phyloP scores from a whole-genome alignment of 2,113 vertebrate genomes.

The Rissa tridactyla region DNA sequence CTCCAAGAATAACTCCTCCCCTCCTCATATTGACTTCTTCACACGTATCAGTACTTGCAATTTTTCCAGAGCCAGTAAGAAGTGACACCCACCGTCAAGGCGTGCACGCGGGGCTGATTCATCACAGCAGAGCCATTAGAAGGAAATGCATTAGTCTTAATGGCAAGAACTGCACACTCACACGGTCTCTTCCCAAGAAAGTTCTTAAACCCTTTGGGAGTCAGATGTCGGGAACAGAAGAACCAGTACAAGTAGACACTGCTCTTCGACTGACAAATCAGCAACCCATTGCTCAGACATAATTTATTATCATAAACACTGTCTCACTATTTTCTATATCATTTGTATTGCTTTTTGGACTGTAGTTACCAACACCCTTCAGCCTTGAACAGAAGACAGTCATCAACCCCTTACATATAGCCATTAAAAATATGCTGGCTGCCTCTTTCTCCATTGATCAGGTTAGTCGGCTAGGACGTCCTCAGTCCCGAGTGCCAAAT shows the following conservation, averaged over 20 bases:
- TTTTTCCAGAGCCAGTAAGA: conserved; percentile 14
- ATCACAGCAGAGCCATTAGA: conserved; percentile 41
- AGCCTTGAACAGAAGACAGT: background rate
- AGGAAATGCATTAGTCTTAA: conserved; percentile 58
- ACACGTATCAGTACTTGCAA: background rate
- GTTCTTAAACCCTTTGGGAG: conserved; percentile 23
- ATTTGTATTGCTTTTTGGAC: background rate
- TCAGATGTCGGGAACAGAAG: background rate
- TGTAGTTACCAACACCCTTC: background rate
- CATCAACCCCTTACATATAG: background rate
- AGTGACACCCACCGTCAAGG: background rate
- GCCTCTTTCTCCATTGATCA: background rate
- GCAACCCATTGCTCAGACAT: background rate
- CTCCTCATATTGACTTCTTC: background rate
- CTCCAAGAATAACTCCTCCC: background rate
- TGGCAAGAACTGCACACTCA: conserved; percentile 11
- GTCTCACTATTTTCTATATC: background rate
- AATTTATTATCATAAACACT: background rate
- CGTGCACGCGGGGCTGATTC: background rate
- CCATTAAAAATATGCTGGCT: background rate
- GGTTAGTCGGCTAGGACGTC: background rate
- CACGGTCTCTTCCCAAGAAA: conserved; percentile 18
- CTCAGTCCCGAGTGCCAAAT: background rate
- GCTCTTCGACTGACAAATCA: background rate
- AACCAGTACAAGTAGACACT: background rate